Percentiles rank a stretch among this genome's conserved stretches.
These are phyloP conservation scores for Wasmannia auropunctata DNA, from an alignment of 1,140 invertebrate species.

Conservation along the genomic window DNA sequence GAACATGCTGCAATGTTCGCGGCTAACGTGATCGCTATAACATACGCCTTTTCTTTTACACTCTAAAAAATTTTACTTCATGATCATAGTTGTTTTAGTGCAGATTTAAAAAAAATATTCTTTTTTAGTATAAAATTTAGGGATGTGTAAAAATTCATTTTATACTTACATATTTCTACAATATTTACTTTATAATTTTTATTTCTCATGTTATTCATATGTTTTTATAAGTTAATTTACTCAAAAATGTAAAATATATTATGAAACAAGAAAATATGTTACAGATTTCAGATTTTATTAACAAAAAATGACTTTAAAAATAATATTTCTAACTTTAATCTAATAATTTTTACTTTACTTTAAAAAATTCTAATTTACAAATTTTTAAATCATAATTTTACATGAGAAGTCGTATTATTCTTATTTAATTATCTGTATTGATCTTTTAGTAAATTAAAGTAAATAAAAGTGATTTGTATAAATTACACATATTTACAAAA, in stretches of 20 bases:
- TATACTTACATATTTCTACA: background rate
- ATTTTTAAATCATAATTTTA: background rate
- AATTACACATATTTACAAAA: background rate
- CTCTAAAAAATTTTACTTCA: background rate
- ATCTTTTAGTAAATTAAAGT: background rate
- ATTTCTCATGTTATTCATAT: too few species aligned
- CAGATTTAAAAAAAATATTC: too few species aligned
- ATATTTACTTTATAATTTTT: background rate
- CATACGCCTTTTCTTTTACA: background rate
- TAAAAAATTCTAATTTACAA: background rate
- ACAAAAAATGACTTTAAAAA: background rate
- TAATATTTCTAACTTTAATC: background rate
- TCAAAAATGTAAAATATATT: background rate
- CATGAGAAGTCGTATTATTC: background rate
- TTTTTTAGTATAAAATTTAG: background rate
- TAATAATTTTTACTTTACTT: background rate
- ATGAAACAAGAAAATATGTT: background rate
- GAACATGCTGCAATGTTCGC: background rate
- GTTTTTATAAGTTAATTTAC: background rate
- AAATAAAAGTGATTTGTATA: background rate
- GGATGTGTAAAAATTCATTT: background rate
- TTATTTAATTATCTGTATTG: background rate
- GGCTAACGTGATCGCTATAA: background rate
- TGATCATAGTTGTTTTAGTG: background rate
- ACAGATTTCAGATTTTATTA: background rate